Percentiles rank a stretch among this genome's conserved stretches.
Evolutionary conservation across 2,888 invertebrate species (phyloP).

Genomic region (Kryphioiulus occultus): DNA sequence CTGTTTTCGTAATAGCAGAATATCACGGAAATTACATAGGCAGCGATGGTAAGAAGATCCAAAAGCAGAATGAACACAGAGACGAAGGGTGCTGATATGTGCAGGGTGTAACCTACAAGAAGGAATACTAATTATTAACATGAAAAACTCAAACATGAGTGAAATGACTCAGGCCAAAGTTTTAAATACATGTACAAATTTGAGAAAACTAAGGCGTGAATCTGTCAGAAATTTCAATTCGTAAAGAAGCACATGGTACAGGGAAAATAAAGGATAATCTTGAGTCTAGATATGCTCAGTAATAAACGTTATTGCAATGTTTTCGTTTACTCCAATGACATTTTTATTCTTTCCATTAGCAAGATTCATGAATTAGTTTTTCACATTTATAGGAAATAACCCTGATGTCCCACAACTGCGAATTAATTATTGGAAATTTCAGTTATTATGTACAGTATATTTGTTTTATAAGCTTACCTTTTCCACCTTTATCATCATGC

Average conservation of each 20-base stretch:
- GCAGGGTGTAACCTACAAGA: conserved; percentile 41
- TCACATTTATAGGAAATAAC: too few relatives aligned
- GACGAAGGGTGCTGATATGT: conserved; percentile 44
- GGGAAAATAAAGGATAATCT: too few relatives aligned
- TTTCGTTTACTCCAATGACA: too few relatives aligned
- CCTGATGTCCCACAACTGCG: too few relatives aligned
- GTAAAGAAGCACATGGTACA: too few relatives aligned
- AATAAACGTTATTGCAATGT: too few relatives aligned
- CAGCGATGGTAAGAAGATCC: conserved; percentile 42
- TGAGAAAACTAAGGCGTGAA: background rate
- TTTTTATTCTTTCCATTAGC: too few relatives aligned
- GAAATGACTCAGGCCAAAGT: background rate
- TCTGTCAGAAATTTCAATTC: background rate
- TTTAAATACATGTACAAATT: background rate
- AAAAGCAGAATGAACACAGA: conserved; percentile 39
- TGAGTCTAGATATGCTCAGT: too few relatives aligned
- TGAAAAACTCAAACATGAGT: too few relatives aligned
- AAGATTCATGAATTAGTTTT: too few relatives aligned
- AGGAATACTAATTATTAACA: background rate
- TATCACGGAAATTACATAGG: conserved; percentile 35
- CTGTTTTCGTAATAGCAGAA: conserved; percentile 39
- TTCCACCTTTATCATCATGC: conserved; percentile 45
- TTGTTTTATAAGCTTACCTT: conserved; percentile 35
- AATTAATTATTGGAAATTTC: too few relatives aligned
- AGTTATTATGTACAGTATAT: background rate